Evolutionary conservation across 2,113 vertebrate species (phyloP).

Genomic region (Oreochromis aureus): DNA sequence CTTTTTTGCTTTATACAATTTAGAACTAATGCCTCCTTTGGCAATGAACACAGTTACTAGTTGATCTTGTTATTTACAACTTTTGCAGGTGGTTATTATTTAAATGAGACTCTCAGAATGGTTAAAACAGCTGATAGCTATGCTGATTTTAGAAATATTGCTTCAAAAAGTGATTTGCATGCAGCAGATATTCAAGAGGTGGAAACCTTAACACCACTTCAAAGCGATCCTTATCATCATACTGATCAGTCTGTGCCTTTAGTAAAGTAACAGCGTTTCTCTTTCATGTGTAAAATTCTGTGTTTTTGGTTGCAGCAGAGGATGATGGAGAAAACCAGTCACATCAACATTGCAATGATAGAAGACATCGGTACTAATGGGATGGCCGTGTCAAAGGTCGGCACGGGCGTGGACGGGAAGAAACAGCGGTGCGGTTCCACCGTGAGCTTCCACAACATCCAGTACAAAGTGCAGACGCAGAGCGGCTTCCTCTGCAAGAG

Average conservation of each 20-base stretch:
- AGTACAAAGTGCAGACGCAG: slow-evolving; percentile 62
- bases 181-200: background rate
- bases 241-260: background rate
- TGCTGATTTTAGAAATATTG: background rate
- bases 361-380: slow-evolving; percentile 55
- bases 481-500: slow-evolving; percentile 41
- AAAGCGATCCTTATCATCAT: background rate
- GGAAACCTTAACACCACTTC: background rate
- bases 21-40: background rate
- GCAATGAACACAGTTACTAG: background rate
- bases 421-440: slow-evolving; percentile 42
- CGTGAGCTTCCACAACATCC: slow-evolving; percentile 74
- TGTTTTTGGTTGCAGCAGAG: background rate
- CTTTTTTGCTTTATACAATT: background rate
- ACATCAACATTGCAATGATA: slow-evolving; percentile 56
- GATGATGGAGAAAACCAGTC: slow-evolving; percentile 42
- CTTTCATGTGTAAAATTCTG: background rate
- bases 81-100: background rate
- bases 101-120: background rate
- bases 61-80: background rate
- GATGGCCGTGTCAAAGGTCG: background rate
- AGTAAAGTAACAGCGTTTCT: background rate
- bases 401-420: background rate
- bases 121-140: background rate
- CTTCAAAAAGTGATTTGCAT: background rate